Base-by-base conservation (phyloP, 2,797 vertebrate genomes). In the Lepilemur ruficaudatus region DNA sequence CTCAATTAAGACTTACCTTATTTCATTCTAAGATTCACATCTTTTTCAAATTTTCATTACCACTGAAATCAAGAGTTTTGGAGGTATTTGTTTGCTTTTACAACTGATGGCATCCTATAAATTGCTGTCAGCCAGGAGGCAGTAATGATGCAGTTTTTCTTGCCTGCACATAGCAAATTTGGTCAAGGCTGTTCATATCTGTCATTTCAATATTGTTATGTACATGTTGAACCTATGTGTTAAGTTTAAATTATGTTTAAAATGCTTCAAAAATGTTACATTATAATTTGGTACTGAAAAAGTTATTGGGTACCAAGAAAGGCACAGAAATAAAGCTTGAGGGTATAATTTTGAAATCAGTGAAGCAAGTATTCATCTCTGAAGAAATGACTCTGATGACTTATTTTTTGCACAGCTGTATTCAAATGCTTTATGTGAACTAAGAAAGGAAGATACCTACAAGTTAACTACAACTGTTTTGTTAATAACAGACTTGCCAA, bases 161-260 rank as follows among this genome's bases (percentile, higher is more conserved):
- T 83, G 13, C 32, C 28, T 61, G 14, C 4, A 73, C 15, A 75
- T 72, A 57, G 22, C 12, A 79, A 85, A 95, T 38, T 23, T 96
- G 35, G 50, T 69, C 38, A 65, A 93, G 50, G 22, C 4, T 94
- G 23, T 46, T 72, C 38, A 38, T 72, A 90, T 38, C 46, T 59
- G 65, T 73, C 35, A 92, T 52, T 72, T 87, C 89, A 86, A 90
- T 4, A 91, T n/a, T 83, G 32, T 93, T 73, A 73, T 30, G 20
- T 65, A 84, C 14, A 72, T 70, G 38, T 23, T 87, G 28, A 92
- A 97, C 50, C n/a, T 88, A 52, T n/a, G 11, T 48, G 32, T 20
- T 94, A 35, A 61, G 38, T 91, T 88, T 94, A 95, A 96, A 85
- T 55, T 5, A 78, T 73, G 9, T 61, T 89, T 93, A 67, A 90